Evolutionary conservation across 2,888 invertebrate genomes (phyloP).

Genomic region (Andrena fulva): DNA sequence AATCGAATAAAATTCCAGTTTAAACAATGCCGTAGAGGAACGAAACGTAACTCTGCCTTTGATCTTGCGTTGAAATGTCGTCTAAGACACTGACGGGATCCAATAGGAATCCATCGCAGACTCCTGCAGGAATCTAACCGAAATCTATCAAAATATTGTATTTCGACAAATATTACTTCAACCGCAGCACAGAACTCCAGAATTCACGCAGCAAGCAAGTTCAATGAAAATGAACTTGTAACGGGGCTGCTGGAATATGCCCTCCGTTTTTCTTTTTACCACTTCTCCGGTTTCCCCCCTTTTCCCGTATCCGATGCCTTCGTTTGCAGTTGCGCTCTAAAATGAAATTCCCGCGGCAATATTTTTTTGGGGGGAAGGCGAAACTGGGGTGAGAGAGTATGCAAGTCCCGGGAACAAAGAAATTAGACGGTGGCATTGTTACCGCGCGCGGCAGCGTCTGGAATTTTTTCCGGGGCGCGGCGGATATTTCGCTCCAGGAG

Average conservation of each 20-base stretch:
- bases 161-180: too few species aligned
- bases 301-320: neutral
- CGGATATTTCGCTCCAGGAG: conserved; percentile 37
- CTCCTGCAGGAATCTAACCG: too few species aligned
- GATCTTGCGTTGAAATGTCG: too few species aligned
- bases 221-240: too few species aligned
- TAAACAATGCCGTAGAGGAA: conserved; percentile 14
- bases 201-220: too few species aligned
- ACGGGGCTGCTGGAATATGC: too few species aligned
- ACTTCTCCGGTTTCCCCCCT: neutral
- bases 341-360: conserved; percentile 39
- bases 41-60: neutral
- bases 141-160: too few species aligned
- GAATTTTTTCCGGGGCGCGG: conserved; percentile 39
- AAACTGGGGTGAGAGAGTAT: neutral
- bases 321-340: conserved; percentile 3
- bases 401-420: conserved; percentile 24
- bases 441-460: conserved; percentile 36
- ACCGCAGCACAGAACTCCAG: too few species aligned
- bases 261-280: too few species aligned
- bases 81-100: too few species aligned
- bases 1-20: conserved; percentile 11
- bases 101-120: too few species aligned
- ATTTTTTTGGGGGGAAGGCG: conserved; percentile 13
- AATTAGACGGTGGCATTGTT: conserved; percentile 46